Evolutionary conservation across 2,797 vertebrate genomes (phyloP).

Genomic region (Coccyzus lansbergi): DNA sequence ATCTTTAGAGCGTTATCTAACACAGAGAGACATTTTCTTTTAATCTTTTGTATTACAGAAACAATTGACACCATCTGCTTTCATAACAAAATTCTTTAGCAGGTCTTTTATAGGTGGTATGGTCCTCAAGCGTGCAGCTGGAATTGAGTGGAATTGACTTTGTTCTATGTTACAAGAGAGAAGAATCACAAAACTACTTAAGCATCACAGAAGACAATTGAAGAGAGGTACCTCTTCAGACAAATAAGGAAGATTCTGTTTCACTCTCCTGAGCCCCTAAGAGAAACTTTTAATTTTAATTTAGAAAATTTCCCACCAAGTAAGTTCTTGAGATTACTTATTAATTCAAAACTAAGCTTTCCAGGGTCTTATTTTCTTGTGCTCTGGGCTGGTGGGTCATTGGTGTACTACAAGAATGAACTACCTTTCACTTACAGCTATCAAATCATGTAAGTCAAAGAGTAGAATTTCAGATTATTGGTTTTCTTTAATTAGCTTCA

Average conservation of each 20-base stretch:
- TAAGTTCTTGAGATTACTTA: neutral
- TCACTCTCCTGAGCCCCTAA: neutral
- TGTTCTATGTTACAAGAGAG: neutral
- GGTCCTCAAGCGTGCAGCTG: neutral
- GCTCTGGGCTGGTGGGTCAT: neutral
- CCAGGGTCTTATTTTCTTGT: neutral
- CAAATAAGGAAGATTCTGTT: neutral
- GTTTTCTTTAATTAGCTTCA: neutral
- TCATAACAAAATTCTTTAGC: neutral
- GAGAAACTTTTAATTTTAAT: neutral
- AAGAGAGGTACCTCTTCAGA: neutral
- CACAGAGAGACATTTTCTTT: constrained; percentile 21
- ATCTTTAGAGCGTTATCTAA: constrained; percentile 10
- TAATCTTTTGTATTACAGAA: constrained; percentile 5
- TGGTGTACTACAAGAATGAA: neutral
- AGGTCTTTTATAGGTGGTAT: neutral
- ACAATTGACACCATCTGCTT: constrained; percentile 28
- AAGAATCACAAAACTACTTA: neutral
- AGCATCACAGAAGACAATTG: neutral
- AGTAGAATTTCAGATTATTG: neutral
- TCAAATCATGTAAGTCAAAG: neutral
- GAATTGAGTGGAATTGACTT: neutral
- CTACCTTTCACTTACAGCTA: neutral
- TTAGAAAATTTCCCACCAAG: neutral
- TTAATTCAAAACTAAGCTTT: neutral